These are phyloP conservation scores for Leucoptera coffeella DNA, from an alignment of 2,888 invertebrate species.

Conservation along the genomic window DNA sequence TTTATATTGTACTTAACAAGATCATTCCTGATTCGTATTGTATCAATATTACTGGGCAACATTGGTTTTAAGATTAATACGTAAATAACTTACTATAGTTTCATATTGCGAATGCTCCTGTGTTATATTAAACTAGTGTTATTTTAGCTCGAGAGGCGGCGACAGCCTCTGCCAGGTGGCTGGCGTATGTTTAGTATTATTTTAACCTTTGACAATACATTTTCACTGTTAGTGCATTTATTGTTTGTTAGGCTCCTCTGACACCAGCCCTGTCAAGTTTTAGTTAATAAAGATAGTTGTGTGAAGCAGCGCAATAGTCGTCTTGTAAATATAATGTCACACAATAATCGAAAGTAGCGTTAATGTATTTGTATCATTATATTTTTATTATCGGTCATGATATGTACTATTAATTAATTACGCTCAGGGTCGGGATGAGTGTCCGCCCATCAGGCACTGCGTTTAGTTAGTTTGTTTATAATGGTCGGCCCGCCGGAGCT, in stretches of 20 bases:
- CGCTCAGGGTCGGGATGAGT: conserved; percentile 13
- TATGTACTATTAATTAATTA: conserved; percentile 37
- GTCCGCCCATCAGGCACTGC: too few species aligned
- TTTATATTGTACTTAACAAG: too few species aligned
- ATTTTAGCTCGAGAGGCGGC: conserved; percentile 23
- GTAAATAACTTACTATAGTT: conserved; percentile 30
- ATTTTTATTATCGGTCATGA: conserved; percentile 53
- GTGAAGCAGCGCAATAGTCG: conserved; percentile 8
- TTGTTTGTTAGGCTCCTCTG: conserved; percentile 30
- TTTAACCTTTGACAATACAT: conserved; percentile 37
- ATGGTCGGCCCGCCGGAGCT: conserved; percentile 13
- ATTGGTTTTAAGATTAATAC: too few species aligned
- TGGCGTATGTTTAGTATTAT: conserved; percentile 11
- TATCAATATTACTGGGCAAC: too few species aligned
- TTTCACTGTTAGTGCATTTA: conserved; percentile 33
- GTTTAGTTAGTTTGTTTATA: not conserved
- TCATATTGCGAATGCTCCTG: conserved; percentile 30
- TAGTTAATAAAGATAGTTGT: conserved; percentile 44
- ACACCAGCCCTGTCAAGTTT: conserved; percentile 36
- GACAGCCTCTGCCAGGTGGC: conserved; percentile 25
- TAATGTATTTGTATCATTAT: conserved; percentile 53
- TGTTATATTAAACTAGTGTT: conserved; percentile 16
- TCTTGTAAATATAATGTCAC: conserved; percentile 53
- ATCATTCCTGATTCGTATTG: too few species aligned
- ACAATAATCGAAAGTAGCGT: conserved; percentile 50